Base-by-base conservation (phyloP, 2,888 invertebrate species). In the Lydus trimaculatus region DNA sequence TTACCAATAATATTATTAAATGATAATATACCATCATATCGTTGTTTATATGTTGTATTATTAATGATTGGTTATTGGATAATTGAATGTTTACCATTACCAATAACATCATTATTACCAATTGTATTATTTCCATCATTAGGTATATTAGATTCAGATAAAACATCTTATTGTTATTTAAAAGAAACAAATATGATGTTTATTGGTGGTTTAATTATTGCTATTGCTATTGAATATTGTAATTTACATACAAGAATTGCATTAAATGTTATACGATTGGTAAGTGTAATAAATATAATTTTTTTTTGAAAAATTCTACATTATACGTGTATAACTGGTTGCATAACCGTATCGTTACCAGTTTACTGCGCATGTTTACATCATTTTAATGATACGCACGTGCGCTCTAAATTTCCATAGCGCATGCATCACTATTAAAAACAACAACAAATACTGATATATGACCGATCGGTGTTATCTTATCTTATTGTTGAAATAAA, bases 231-330 rank as follows among this genome's bases (percentile, higher is more conserved):
- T 0, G 97, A 97, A 85, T 92, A 94, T 82, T 95, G 95, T 76
- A 95, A 94, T 83, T 86, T 97, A 28, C 97, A 97, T 77, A 93
- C 94, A 83, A 88, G 97, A 72, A 91, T 97, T 0, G 96, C 97
- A 0, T 84, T 97, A 65, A 90, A 94, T 83, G 94, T 95, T 4
- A 93, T 97, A 8, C 78, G 83, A 88, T 63, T 74, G 90, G 91
- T 91, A 80, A 77, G 79, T 72, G 25, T 15, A 2, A 6, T 36
- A 43, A 43, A 6, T 43, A 43, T 7, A n/a, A 17, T 2, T 6
- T 6, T 36, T 36, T 15, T 15, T 36, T 7, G 13, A 36, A 15
- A 15, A 36, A 36, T 15, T n/a, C n/a, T n/a, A n/a, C n/a, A n/a
- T n/a, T 33, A 33, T 33, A 33, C 9, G 7, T 33, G 33, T 33